phyloP scores from a whole-genome alignment of 2,797 vertebrate genomes.

The Poecilia gillii region DNA sequence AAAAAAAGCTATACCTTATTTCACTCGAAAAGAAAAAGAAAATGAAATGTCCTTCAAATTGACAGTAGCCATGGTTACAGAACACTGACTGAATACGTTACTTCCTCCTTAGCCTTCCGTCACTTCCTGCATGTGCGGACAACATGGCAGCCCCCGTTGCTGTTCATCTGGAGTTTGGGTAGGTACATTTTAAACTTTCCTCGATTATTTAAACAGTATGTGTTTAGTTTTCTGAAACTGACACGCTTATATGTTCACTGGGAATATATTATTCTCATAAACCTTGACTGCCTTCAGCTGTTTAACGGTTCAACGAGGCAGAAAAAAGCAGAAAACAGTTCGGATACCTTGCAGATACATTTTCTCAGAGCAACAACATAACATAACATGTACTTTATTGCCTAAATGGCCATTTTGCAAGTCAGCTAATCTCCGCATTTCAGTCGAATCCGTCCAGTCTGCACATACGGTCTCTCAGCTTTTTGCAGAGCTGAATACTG shows the following conservation, averaged over 20 bases:
- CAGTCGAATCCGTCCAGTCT: background rate
- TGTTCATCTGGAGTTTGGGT: conserved; percentile 93
- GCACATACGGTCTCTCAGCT: background rate
- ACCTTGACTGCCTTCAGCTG: background rate
- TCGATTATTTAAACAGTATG: background rate
- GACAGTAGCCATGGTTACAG: background rate
- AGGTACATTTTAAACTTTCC: conserved; percentile 52
- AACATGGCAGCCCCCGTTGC: conserved; percentile 92
- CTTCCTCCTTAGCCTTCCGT: conserved; percentile 48
- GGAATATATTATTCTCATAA: no score
- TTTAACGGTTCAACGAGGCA: background rate
- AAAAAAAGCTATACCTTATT: background rate
- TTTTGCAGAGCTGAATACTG: background rate
- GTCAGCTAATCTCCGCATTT: background rate
- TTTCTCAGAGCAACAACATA: background rate
- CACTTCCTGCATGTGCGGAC: conserved; percentile 68
- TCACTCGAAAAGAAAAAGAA: background rate
- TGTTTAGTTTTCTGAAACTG: background rate
- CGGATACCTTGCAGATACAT: background rate
- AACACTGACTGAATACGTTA: conserved; percentile 32
- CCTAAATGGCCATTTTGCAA: background rate
- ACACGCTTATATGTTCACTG: background rate
- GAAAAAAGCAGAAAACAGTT: background rate
- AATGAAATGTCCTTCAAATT: background rate
- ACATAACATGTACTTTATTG: background rate